These are phyloP conservation scores for Plutella xylostella DNA, from an alignment of 2,888 invertebrate genomes.

Conservation along the genomic window DNA sequence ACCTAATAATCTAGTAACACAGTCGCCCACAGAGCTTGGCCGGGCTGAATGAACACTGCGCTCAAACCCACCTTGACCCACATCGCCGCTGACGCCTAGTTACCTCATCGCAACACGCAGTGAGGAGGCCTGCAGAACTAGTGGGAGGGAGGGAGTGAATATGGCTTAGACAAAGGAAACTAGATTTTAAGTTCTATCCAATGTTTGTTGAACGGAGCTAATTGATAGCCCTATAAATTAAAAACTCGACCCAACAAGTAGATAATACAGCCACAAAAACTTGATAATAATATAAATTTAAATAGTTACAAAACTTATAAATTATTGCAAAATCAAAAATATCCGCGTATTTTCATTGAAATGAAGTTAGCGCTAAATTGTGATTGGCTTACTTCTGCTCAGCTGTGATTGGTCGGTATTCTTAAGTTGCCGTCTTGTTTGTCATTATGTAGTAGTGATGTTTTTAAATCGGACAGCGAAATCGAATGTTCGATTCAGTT, in stretches of 20 bases:
- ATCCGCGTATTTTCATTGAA: neutral
- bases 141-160: neutral
- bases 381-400: neutral
- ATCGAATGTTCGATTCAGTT: too few relatives aligned
- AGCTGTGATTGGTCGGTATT: too few relatives aligned
- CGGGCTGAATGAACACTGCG: constrained; percentile 5
- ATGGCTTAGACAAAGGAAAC: neutral
- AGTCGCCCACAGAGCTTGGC: constrained; percentile 13
- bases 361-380: neutral
- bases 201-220: too few relatives aligned
- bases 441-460: too few relatives aligned
- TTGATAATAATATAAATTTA: too few relatives aligned
- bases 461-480: too few relatives aligned
- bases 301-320: too few relatives aligned
- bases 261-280: too few relatives aligned
- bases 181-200: too few relatives aligned
- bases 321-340: neutral
- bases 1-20: constrained; percentile 27
- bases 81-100: constrained; percentile 1
- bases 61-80: constrained; percentile 7
- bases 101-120: neutral
- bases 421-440: too few relatives aligned
- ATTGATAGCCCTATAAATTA: too few relatives aligned
- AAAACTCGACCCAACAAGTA: too few relatives aligned
- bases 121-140: neutral